Conservation (phyloP, 2,888 invertebrate genomes). For the Cephus runcator region DNA sequence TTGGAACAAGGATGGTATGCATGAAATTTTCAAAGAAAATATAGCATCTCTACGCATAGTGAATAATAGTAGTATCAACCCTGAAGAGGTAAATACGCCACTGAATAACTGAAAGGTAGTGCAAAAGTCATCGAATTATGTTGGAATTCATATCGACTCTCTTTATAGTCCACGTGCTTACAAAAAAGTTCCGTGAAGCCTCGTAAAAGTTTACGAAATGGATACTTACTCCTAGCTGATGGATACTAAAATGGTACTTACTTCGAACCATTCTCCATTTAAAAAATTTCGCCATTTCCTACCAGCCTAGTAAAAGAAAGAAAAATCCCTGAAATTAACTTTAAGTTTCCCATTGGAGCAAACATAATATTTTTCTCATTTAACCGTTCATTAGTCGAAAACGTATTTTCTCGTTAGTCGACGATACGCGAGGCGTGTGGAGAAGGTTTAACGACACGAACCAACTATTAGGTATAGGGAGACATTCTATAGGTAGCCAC, state of each 20-base stretch:
- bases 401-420: neutral
- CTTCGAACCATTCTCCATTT: neutral
- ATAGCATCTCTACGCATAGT: neutral
- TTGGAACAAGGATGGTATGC: neutral
- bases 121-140: neutral
- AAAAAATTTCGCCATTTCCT: no score
- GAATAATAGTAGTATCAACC: neutral
- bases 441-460: neutral
- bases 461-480: neutral
- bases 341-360: neutral
- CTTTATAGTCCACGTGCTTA: neutral
- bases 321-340: no score
- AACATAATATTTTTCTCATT: neutral
- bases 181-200: neutral
- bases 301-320: no score
- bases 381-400: neutral
- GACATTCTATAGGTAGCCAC: neutral
- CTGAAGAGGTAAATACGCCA: neutral
- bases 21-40: neutral
- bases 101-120: neutral
- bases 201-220: neutral
- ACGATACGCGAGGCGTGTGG: neutral
- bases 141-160: neutral
- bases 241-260: neutral
- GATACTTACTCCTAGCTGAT: neutral